Evolutionary conservation across 2,888 invertebrate species (phyloP).

Genomic region (Meteorus cinctellus): DNA sequence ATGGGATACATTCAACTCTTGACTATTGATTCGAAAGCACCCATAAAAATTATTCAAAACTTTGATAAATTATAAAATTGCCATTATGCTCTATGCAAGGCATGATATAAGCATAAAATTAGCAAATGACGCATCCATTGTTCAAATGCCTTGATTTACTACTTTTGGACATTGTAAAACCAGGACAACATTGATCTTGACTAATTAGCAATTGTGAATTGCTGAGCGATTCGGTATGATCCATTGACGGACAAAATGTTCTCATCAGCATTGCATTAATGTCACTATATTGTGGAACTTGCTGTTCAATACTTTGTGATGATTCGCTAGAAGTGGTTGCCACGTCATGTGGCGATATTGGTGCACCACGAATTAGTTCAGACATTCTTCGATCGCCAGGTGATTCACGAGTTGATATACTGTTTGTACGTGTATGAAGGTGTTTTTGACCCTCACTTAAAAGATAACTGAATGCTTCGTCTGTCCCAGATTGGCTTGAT

Average conservation of each 20-base stretch:
- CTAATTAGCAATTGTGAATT: conserved; percentile 61
- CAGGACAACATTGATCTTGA: conserved; percentile 75
- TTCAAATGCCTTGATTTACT: conserved; percentile 72
- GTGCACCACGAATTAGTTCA: conserved; percentile 42
- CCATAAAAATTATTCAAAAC: not conserved
- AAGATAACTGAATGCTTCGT: conserved; percentile 76
- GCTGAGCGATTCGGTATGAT: conserved; percentile 55
- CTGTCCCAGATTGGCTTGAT: conserved; percentile 74
- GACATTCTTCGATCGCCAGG: conserved; percentile 53
- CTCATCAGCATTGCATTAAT: conserved; percentile 24
- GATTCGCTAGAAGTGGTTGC: conserved; percentile 48
- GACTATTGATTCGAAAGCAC: conserved; percentile 47
- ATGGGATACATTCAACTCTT: conserved; percentile 47
- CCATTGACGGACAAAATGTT: conserved; percentile 45
- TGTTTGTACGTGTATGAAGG: conserved; percentile 75
- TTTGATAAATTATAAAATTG: not conserved
- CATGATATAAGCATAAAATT: conserved; percentile 45
- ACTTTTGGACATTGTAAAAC: conserved; percentile 71
- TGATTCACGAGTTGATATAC: conserved; percentile 66
- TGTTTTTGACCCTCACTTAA: conserved; percentile 77
- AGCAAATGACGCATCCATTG: conserved; percentile 73
- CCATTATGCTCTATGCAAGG: not conserved
- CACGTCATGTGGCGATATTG: conserved; percentile 12
- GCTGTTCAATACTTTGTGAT: conserved; percentile 53
- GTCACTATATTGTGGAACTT: conserved; percentile 44